Percentiles rank a stretch among this genome's conserved stretches.
Conservation (phyloP, 2,888 invertebrate species). For the Nemotelus nigrinus region DNA sequence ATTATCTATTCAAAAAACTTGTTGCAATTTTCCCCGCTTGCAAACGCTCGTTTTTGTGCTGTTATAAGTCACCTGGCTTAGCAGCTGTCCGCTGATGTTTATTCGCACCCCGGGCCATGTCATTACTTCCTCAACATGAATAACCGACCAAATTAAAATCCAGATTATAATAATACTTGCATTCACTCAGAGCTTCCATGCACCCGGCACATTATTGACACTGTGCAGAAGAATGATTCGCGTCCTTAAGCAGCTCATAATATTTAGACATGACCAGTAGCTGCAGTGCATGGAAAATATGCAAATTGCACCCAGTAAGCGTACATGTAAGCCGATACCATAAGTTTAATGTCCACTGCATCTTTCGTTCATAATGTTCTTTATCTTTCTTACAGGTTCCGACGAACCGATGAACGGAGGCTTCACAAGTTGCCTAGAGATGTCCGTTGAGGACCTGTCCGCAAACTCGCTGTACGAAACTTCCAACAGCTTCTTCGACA, state of each 20-base stretch:
- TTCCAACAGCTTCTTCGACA: not conserved
- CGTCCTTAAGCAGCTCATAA: conserved; percentile 29
- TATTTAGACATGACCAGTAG: conserved; percentile 43
- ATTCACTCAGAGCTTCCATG: conserved; percentile 1
- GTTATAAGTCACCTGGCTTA: not conserved
- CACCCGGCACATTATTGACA: conserved; percentile 36
- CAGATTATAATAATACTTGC: conserved; percentile 15
- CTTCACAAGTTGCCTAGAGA: conserved; percentile 36
- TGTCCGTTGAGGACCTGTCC: conserved; percentile 9
- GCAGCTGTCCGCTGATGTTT: not conserved
- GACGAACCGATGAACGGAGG: not conserved
- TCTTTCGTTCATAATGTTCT: not conserved
- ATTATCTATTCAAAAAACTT: too few relatives aligned
- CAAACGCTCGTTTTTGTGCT: too few relatives aligned
- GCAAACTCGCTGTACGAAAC: too few relatives aligned
- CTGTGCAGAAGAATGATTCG: conserved; percentile 33
- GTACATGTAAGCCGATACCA: conserved; percentile 28
- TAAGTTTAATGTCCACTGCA: conserved; percentile 28
- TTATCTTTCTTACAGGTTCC: conserved; percentile 15
- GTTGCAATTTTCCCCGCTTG: too few relatives aligned
- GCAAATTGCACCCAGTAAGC: conserved; percentile 29
- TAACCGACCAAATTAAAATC: conserved; percentile 31
- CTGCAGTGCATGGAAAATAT: conserved; percentile 26
- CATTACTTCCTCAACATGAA: not conserved
- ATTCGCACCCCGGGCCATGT: not conserved